phyloP scores from a whole-genome alignment of 2,888 invertebrate genomes.

The Mongoloraphidia duomilia region DNA sequence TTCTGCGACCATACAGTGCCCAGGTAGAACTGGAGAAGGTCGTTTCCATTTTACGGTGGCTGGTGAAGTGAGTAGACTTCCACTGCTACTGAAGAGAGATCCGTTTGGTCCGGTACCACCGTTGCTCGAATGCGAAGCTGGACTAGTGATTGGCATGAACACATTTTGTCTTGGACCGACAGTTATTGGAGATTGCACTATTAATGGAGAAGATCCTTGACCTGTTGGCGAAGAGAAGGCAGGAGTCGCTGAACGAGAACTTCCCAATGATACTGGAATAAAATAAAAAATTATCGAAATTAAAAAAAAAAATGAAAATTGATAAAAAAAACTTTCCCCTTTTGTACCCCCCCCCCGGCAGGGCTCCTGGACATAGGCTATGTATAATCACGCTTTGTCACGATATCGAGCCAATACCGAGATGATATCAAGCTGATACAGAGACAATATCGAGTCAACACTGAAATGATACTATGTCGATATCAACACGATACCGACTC shows the following conservation, averaged over 20 bases:
- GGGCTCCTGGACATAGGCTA: too few species aligned
- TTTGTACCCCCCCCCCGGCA: too few species aligned
- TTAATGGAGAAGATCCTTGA: constrained; percentile 50
- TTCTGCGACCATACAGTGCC: constrained; percentile 23
- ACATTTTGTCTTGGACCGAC: constrained; percentile 69
- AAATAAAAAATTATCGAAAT: constrained; percentile 6
- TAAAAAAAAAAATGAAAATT: neutral
- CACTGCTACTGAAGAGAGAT: neutral
- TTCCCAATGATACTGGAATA: constrained; percentile 71
- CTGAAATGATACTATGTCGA: too few species aligned
- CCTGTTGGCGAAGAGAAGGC: constrained; percentile 69
- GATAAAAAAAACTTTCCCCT: neutral
- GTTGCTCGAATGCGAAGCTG: constrained; percentile 35
- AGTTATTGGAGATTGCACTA: constrained; percentile 51
- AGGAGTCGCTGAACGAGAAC: constrained; percentile 85
- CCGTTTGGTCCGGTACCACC: neutral
- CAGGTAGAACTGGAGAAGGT: constrained; percentile 30
- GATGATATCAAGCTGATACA: too few species aligned
- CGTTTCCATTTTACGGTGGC: constrained; percentile 29
- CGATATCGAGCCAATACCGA: too few species aligned
- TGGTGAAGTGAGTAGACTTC: constrained; percentile 5
- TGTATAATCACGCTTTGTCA: too few species aligned
- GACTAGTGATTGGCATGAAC: constrained; percentile 79
- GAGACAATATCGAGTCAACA: too few species aligned
- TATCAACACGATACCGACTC: too few species aligned